Evolutionary conservation across 1,140 invertebrate genomes (phyloP).

Genomic region (Heliconius hermathena): DNA sequence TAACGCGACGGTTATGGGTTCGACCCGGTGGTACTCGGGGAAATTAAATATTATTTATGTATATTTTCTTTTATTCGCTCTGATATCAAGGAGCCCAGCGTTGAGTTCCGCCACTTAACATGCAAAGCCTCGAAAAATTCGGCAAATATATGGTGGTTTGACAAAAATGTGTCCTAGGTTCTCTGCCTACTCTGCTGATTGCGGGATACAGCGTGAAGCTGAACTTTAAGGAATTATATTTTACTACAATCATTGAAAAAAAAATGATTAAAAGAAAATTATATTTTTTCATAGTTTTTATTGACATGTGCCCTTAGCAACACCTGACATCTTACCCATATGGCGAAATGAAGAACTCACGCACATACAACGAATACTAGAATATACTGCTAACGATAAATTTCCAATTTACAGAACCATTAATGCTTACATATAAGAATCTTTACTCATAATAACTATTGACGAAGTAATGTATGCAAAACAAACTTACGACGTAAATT

Average conservation of each 20-base stretch:
- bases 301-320: slow-evolving; percentile 61
- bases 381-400: not conserved
- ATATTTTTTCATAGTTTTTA: slow-evolving; percentile 20
- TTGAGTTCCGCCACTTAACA: too few relatives aligned
- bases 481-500: slow-evolving; percentile 1
- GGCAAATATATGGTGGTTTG: too few relatives aligned
- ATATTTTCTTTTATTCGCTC: too few relatives aligned
- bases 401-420: slow-evolving; percentile 15
- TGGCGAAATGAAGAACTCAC: slow-evolving; percentile 58
- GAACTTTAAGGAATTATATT: not conserved
- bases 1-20: too few relatives aligned
- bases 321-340: slow-evolving; percentile 76
- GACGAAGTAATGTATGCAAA: slow-evolving; percentile 18
- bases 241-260: not conserved
- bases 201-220: too few relatives aligned
- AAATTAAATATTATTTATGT: too few relatives aligned
- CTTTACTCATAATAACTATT: not conserved
- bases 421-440: slow-evolving; percentile 14
- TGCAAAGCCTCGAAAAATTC: too few relatives aligned
- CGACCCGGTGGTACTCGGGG: too few relatives aligned
- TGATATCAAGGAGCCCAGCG: too few relatives aligned
- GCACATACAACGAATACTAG: slow-evolving; percentile 29
- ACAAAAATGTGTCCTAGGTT: too few relatives aligned
- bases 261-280: not conserved
- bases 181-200: too few relatives aligned